phyloP scores from a whole-genome alignment of 2,888 invertebrate genomes.

The Lepidocyrtoides sp. region DNA sequence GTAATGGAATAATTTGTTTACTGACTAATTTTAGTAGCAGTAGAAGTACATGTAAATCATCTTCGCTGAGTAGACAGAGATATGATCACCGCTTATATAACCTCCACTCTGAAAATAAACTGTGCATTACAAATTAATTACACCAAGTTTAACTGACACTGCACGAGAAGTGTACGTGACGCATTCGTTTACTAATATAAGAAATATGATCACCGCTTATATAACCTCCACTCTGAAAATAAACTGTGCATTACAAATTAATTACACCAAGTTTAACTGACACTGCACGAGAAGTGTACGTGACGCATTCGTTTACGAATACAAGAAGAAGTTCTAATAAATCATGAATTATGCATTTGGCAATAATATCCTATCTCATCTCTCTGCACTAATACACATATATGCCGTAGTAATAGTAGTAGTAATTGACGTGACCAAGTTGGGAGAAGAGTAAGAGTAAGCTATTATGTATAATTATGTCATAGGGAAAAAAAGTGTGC shows the following conservation, averaged over 20 bases:
- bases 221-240: background rate
- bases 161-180: background rate
- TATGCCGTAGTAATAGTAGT: no score
- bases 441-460: background rate
- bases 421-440: background rate
- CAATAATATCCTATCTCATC: background rate
- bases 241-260: constrained; percentile 21
- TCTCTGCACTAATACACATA: background rate
- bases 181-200: background rate
- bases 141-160: background rate
- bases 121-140: constrained; percentile 11
- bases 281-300: background rate
- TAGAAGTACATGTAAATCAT: no score
- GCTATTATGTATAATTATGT: constrained; percentile 20
- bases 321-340: background rate
- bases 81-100: no score
- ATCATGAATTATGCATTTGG: background rate
- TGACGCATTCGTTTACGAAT: background rate
- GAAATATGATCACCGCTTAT: no score
- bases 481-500: background rate
- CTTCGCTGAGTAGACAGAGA: background rate
- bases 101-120: background rate
- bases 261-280: background rate
- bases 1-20: no score
- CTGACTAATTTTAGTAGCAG: no score